phyloP scores from a whole-genome alignment of 2,797 vertebrate species.

The Amphiprion clarkii region DNA sequence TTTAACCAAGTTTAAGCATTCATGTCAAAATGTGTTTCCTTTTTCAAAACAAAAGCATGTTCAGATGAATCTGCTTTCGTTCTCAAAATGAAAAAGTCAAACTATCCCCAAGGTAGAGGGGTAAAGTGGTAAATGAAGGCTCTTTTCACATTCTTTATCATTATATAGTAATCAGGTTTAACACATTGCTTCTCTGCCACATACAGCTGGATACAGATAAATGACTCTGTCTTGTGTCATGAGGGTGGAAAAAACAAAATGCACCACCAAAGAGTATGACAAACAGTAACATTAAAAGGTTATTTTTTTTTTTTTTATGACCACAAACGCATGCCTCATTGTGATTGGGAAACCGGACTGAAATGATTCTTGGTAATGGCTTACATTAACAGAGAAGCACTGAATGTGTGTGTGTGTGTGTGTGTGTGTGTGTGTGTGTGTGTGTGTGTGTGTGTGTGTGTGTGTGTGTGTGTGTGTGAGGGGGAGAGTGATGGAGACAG shows the following conservation, averaged over 20 bases:
- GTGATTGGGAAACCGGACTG: constrained; percentile 33
- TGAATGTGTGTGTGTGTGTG: not conserved
- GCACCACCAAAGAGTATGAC: constrained; percentile 27
- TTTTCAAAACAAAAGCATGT: not conserved
- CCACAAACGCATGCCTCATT: constrained; percentile 37
- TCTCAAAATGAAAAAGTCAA: not conserved
- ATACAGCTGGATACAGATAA: constrained; percentile 12
- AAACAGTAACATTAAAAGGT: constrained; percentile 46
- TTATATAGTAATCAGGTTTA: not conserved
- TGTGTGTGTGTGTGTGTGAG: no score
- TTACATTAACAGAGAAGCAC: constrained; percentile 42
- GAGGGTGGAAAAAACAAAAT: constrained; percentile 32
- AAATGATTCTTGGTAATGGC: constrained; percentile 52
- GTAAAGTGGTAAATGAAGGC: not conserved
- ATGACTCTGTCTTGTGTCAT: constrained; percentile 4
- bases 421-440: not conserved
- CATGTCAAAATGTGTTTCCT: not conserved
- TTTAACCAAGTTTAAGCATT: not conserved
- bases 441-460: not conserved
- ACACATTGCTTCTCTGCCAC: constrained; percentile 13
- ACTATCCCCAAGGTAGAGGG: not conserved
- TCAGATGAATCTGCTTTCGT: not conserved
- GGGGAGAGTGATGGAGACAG: constrained; percentile 5
- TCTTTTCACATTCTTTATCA: no score
- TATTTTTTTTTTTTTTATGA: constrained; percentile 32